Conservation (phyloP, 2,113 vertebrate species). For the Butorides virescens region DNA sequence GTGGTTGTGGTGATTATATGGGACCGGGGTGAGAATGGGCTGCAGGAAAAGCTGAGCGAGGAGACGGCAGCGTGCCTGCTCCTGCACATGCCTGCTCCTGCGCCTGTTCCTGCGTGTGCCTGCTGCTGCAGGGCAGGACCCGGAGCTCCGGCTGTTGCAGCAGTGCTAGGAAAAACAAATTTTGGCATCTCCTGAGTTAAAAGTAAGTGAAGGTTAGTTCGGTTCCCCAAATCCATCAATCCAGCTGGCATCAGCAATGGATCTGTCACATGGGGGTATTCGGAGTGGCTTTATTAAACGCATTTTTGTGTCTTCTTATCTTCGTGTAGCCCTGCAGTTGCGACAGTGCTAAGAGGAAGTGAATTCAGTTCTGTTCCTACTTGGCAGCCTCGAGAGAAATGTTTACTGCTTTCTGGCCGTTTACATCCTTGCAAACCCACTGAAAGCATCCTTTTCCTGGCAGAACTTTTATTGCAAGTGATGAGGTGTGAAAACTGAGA, state of each 20-base stretch:
- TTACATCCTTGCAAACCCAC: background rate
- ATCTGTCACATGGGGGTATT: background rate
- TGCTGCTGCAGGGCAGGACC: background rate
- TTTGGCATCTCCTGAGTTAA: background rate
- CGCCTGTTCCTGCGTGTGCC: background rate
- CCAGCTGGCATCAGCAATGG: background rate
- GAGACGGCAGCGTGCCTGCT: background rate
- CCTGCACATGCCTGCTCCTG: background rate
- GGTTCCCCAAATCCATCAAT: background rate
- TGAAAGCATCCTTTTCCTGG: background rate
- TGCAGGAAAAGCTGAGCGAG: background rate
- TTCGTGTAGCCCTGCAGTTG: background rate
- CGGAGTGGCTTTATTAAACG: background rate
- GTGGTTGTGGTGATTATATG: background rate
- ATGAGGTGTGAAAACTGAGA: background rate
- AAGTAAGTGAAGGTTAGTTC: background rate
- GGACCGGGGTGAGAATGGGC: background rate
- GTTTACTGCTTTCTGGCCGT: background rate
- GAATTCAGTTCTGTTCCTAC: background rate
- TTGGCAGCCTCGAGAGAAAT: conserved; percentile 18
- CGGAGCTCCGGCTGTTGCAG: rapidly evolving
- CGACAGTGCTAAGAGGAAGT: background rate
- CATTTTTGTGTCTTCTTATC: background rate
- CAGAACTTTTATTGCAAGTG: background rate
- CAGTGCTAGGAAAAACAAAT: background rate